Evolutionary conservation across 1,140 invertebrate species (phyloP), one percentile per base, ranked within the genome.

Genomic region (Laupala kohalensis): DNA sequence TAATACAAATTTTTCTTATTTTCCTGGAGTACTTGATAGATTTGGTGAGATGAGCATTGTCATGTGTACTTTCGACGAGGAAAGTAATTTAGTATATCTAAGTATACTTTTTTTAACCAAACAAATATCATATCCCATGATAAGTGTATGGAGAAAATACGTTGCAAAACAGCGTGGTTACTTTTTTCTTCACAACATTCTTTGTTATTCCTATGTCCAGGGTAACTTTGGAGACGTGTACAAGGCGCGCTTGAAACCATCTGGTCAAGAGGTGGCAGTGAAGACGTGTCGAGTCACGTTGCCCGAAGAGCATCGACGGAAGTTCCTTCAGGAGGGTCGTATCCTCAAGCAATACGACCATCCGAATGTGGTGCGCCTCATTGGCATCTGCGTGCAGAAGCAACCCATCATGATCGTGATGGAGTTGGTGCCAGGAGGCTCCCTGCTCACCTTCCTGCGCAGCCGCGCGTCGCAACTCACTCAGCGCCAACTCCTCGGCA

Each of bases 371-470:
- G 95, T 97, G 6, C 90, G 93, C 77, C 87, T 98, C n/a, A 97
- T 98, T 75, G 96, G 96, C 25, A 98, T 99, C 76, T 97, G 95
- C 77, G 95, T 97, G 67, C 95, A 97, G 79, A 96, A 97, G 78
- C 95, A 98, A 77, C 97, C 97, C 0, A 96, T 99, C 68, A 98
- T 98, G 96, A 98, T 99, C 77, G 94, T 98, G 25, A 97, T 99
- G 95, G 96, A 99, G 83, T 84, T 96, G 70, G 94, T 97, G n/a
- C 88, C 91, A 75, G 94, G 94, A 76, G 95, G 95, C 64, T 95
- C 94, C 3, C 83, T 97, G 66, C 83, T 97, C 30, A 93, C 90
- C 53, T 96, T 92, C 84, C 85, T 97, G 72, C 84, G 93, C 73
- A 93, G 92, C 78, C 90, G 92, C 78, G 85, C 90, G 25, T 79